Percentiles rank a stretch among this genome's conserved stretches.
phyloP scores from a whole-genome alignment of 2,888 invertebrate genomes.

The Plebejus melissa region DNA sequence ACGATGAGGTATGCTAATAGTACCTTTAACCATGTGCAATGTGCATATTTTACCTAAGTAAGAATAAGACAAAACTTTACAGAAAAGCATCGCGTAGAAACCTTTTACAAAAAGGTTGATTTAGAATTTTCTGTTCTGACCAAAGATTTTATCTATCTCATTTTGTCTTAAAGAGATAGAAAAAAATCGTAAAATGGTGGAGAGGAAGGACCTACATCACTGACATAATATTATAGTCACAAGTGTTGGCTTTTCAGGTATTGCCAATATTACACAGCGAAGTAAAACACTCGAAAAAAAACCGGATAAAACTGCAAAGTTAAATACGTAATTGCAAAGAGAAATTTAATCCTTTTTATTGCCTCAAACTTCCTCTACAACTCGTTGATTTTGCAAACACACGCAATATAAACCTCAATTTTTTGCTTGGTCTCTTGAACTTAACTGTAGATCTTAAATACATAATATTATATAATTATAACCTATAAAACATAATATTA shows the following conservation, averaged over 20 bases:
- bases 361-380: slow-evolving; percentile 10
- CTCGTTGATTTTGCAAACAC: slow-evolving; percentile 3
- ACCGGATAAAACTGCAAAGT: neutral
- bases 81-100: no score
- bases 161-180: no score
- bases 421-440: neutral
- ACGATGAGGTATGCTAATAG: neutral
- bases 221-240: no score
- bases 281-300: neutral
- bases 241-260: no score
- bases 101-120: no score
- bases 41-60: neutral
- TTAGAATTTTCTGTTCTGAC: no score
- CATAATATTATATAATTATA: neutral
- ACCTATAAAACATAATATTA: neutral
- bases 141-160: no score
- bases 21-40: neutral
- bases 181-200: no score
- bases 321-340: slow-evolving; percentile 17
- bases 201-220: no score
- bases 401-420: neutral
- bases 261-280: no score
- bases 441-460: neutral
- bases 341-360: neutral
- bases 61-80: no score